A percentile compares a stretch with the other conserved stretches of the same genome.
These are phyloP conservation scores for Scolopax rusticola DNA, from an alignment of 2,797 vertebrate genomes.

Conservation along the genomic window DNA sequence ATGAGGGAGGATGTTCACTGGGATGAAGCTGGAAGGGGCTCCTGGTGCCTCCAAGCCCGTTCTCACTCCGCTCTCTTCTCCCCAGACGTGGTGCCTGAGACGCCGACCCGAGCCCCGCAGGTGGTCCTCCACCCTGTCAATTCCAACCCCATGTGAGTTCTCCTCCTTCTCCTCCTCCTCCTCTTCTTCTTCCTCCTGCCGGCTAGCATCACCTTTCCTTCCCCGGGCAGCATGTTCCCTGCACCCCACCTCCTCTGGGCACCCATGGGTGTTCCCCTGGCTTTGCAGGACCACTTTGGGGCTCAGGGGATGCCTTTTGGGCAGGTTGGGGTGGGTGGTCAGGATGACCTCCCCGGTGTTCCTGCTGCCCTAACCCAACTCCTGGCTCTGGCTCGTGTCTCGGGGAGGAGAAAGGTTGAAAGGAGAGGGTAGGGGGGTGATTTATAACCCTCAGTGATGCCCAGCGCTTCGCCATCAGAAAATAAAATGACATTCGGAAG, in stretches of 20 bases:
- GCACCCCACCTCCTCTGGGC: rapidly evolving
- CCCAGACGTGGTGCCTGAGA: slow-evolving; percentile 95
- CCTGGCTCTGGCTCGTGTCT: rapidly evolving
- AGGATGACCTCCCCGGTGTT: background rate
- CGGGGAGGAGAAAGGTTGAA: background rate
- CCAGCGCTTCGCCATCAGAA: rapidly evolving
- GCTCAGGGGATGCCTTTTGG: background rate
- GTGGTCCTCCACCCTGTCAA: slow-evolving; percentile 96
- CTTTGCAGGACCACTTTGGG: rapidly evolving
- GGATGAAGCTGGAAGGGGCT: background rate
- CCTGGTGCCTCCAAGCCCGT: background rate
- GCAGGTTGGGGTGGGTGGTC: background rate
- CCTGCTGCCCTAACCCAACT: background rate
- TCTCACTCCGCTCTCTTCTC: slow-evolving; percentile 1
- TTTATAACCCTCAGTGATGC: background rate
- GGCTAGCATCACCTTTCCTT: too few relatives aligned
- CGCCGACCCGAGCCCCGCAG: slow-evolving; percentile 92
- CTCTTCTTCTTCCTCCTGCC: background rate
- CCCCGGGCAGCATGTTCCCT: rapidly evolving
- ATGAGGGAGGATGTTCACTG: rapidly evolving
- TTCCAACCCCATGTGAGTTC: slow-evolving; percentile 92
- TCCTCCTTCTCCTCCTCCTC: background rate
- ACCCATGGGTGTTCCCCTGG: background rate
- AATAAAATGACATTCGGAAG: background rate
- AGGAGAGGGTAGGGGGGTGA: background rate